Evolutionary conservation across 2,888 invertebrate species (phyloP).

Genomic region (Nymphalis urticae): DNA sequence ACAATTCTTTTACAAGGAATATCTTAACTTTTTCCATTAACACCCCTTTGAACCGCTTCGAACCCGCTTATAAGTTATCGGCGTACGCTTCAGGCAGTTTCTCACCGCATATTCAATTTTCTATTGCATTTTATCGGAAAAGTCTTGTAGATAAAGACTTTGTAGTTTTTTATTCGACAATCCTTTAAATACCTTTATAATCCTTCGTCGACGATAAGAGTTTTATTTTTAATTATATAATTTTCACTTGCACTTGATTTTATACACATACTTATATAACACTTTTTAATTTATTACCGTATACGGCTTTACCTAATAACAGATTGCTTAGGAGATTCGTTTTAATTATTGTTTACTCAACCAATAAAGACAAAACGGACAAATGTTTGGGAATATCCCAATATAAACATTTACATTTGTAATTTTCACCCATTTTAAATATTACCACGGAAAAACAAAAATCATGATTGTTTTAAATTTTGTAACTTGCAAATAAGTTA

Average conservation of each 20-base stretch:
- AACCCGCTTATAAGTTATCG: conserved; percentile 16
- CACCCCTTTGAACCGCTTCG: conserved; percentile 3
- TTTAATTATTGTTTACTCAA: too few relatives aligned
- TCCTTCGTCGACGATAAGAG: not conserved
- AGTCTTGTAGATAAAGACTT: conserved; percentile 6
- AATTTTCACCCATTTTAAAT: too few relatives aligned
- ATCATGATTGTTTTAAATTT: too few relatives aligned
- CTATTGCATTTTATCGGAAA: conserved; percentile 21
- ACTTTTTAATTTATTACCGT: too few relatives aligned
- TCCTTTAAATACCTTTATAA: not conserved
- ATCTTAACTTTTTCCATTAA: conserved; percentile 10
- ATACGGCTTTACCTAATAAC: too few relatives aligned
- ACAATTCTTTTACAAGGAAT: not conserved
- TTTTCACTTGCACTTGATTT: not conserved
- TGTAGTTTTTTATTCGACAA: not conserved
- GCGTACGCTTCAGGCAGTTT: conserved; percentile 11
- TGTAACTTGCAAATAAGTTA: too few relatives aligned
- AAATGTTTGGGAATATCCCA: too few relatives aligned
- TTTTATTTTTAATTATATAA: not conserved
- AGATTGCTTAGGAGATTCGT: too few relatives aligned
- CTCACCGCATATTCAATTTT: conserved; percentile 26
- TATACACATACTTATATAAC: too few relatives aligned
- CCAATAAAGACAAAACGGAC: too few relatives aligned
- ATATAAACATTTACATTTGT: too few relatives aligned
- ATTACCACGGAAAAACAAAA: too few relatives aligned